Evolutionary conservation across 30 jellyfish, hydroid and myxozoan genomes (phyloP).

Genomic region (Aurelia coerulea): DNA sequence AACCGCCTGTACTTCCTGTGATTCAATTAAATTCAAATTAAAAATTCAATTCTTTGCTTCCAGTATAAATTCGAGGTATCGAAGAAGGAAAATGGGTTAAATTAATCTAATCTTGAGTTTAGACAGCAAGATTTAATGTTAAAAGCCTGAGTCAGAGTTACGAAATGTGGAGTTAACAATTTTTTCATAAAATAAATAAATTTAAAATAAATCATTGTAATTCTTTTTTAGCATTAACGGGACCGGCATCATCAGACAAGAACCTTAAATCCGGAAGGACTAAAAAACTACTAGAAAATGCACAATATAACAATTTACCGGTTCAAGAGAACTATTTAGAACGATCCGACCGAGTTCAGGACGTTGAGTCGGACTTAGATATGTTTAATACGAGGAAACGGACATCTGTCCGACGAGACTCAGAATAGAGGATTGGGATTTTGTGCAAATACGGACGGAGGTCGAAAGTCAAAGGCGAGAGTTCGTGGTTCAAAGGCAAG

Average conservation of each 20-base stretch:
- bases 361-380: slow-evolving; percentile 49
- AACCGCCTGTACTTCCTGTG: too few relatives aligned
- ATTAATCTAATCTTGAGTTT: too few relatives aligned
- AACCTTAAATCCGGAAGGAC: slow-evolving; percentile 43
- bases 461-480: background rate
- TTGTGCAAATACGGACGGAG: too few relatives aligned
- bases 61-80: too few relatives aligned
- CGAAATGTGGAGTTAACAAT: too few relatives aligned
- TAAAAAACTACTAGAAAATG: slow-evolving; percentile 27
- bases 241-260: slow-evolving; percentile 31
- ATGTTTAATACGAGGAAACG: slow-evolving; percentile 50
- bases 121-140: too few relatives aligned
- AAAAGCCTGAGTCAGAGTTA: too few relatives aligned
- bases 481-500: background rate
- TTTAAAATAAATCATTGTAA: background rate
- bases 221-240: slow-evolving; percentile 16
- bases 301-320: slow-evolving; percentile 48
- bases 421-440: slow-evolving; percentile 9
- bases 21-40: too few relatives aligned
- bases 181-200: background rate
- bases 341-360: slow-evolving; percentile 32
- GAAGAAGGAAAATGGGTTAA: too few relatives aligned
- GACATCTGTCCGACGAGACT: slow-evolving; percentile 51
- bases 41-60: too few relatives aligned
- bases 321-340: slow-evolving; percentile 51